These are phyloP conservation scores for Sitophilus oryzae DNA, from an alignment of 1,140 invertebrate genomes.

Conservation along the genomic window DNA sequence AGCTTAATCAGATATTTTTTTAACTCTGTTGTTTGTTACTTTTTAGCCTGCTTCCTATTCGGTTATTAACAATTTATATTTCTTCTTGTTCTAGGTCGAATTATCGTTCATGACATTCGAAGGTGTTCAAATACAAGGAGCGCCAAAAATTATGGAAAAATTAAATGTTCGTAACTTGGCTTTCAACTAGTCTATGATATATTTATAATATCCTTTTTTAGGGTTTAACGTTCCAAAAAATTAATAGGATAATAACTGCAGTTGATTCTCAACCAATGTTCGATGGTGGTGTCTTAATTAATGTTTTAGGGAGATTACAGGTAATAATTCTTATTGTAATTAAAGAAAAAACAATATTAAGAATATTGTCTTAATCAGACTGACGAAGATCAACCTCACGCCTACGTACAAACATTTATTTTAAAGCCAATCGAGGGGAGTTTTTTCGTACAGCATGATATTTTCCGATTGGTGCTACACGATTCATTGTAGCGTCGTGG, in stretches of 20 bases:
- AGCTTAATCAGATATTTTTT: conserved; percentile 47
- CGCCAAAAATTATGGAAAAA: conserved; percentile 91
- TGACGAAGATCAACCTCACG: conserved; percentile 86
- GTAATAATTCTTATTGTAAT: conserved; percentile 49
- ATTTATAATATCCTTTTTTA: conserved; percentile 44
- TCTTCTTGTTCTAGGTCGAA: conserved; percentile 62
- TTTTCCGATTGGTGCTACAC: conserved; percentile 82
- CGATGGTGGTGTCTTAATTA: conserved; percentile 89
- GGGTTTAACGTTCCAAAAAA: conserved; percentile 87
- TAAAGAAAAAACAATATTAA: neutral
- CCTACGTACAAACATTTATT: conserved; percentile 87
- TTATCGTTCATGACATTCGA: conserved; percentile 95
- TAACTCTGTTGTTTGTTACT: no score
- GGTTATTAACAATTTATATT: no score
- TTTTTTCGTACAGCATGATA: conserved; percentile 88
- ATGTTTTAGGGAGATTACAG: conserved; percentile 88
- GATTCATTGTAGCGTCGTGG: conserved; percentile 49
- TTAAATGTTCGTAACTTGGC: conserved; percentile 80
- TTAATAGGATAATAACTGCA: conserved; percentile 83
- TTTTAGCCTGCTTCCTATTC: no score
- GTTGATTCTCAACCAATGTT: conserved; percentile 93
- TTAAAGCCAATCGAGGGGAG: conserved; percentile 77
- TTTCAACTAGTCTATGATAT: conserved; percentile 3
- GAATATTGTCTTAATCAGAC: conserved; percentile 53
- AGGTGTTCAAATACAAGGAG: conserved; percentile 84